Conservation (phyloP, 2,888 invertebrate genomes). For the Callinectes sapidus region DNA sequence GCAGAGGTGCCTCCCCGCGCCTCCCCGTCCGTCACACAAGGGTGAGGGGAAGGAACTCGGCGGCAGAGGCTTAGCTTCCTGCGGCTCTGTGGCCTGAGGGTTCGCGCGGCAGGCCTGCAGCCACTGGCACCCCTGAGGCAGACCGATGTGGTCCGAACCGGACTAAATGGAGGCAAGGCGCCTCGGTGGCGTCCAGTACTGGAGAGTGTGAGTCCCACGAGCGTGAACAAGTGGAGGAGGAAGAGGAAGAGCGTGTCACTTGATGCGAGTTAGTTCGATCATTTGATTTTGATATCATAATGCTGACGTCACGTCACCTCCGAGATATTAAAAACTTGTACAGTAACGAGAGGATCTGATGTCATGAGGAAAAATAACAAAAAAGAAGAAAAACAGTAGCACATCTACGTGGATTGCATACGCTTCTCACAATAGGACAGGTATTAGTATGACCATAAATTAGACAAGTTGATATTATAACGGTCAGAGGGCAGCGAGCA, state of each 20-base stretch:
- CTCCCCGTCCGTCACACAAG: neutral
- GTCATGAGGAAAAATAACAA: neutral
- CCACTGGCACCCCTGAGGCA: conserved; percentile 22
- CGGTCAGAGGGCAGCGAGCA: neutral
- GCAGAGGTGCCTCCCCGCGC: conserved; percentile 24
- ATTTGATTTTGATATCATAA: neutral
- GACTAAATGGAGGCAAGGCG: neutral
- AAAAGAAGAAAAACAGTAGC: neutral
- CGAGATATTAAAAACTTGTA: neutral
- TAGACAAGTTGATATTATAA: neutral
- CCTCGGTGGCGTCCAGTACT: neutral
- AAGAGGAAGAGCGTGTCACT: neutral
- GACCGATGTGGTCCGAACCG: conserved; percentile 5
- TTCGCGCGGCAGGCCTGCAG: neutral
- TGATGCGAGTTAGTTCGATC: neutral
- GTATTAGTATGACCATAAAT: neutral
- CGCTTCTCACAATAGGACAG: neutral
- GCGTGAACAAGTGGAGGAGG: neutral
- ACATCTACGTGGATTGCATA: neutral
- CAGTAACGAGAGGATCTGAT: neutral
- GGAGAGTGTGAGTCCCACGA: neutral
- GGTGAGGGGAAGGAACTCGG: neutral
- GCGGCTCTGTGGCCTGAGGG: neutral
- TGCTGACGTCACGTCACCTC: neutral
- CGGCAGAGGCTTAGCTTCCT: neutral